Conservation (phyloP, 2,113 vertebrate species). For the Ceyx melanurus region DNA sequence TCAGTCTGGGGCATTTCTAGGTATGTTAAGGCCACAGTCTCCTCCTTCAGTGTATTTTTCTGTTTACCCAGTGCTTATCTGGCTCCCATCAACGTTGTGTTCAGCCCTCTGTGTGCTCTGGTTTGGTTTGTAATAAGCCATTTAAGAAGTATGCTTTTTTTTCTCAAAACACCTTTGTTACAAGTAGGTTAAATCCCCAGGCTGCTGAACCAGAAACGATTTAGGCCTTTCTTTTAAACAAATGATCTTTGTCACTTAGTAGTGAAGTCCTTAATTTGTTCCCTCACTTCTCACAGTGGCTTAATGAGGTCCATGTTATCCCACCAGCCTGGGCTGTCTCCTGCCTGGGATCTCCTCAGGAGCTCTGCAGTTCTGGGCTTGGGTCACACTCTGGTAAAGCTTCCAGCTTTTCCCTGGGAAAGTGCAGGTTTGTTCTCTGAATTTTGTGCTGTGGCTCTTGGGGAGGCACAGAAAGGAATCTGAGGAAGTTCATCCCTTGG, state of each 20-base stretch:
- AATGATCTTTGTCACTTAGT: constrained; percentile 55
- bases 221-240: constrained; percentile 42
- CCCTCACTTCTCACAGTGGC: not conserved
- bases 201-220: constrained; percentile 20
- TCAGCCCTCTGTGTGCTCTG: not conserved
- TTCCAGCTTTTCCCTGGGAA: not conserved
- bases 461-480: not conserved
- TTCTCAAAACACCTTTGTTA: constrained; percentile 57
- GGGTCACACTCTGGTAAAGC: not conserved
- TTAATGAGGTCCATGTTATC: not conserved
- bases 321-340: not conserved
- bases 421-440: not conserved
- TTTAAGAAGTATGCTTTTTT: constrained; percentile 4
- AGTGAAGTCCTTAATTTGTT: not conserved
- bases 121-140: constrained; percentile 30
- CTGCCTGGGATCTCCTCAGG: not conserved
- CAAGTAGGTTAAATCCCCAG: constrained; percentile 34
- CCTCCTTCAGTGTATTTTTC: not conserved
- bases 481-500: not conserved
- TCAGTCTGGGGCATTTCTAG: not conserved
- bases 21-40: not conserved
- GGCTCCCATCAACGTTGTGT: not conserved
- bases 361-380: fast-evolving
- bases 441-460: not conserved
- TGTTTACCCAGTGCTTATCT: not conserved